phyloP scores from a whole-genome alignment of 2,113 vertebrate species.

The Oryzias javanicus region DNA sequence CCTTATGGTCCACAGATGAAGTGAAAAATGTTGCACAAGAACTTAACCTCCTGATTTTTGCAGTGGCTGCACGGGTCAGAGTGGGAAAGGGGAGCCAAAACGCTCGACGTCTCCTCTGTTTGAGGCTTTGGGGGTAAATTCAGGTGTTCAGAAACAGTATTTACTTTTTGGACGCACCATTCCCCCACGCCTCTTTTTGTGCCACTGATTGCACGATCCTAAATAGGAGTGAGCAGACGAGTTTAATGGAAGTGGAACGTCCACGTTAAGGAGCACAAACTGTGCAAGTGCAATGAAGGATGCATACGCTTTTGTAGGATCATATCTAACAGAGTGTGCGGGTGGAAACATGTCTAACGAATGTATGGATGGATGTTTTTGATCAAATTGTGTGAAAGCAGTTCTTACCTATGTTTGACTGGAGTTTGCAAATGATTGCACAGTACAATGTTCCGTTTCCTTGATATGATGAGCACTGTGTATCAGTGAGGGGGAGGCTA shows the following conservation, averaged over 20 bases:
- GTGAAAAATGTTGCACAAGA: neutral
- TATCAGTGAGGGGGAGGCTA: too few species aligned
- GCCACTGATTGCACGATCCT: slow-evolving; percentile 36
- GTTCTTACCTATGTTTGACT: slow-evolving; percentile 23
- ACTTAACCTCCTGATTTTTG: neutral
- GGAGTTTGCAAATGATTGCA: slow-evolving; percentile 61
- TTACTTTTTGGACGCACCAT: slow-evolving; percentile 43
- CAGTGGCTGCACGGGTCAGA: slow-evolving; percentile 4
- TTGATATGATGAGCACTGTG: neutral
- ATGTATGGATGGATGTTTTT: slow-evolving; percentile 49
- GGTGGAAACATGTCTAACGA: slow-evolving; percentile 37
- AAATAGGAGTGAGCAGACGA: too few species aligned
- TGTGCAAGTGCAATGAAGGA: slow-evolving; percentile 52
- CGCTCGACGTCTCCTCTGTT: slow-evolving; percentile 29
- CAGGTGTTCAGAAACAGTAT: slow-evolving; percentile 59
- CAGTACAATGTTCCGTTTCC: slow-evolving; percentile 27
- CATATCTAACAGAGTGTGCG: too few species aligned
- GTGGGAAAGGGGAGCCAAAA: slow-evolving; percentile 11
- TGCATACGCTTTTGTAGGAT: slow-evolving; percentile 25
- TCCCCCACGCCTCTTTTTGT: slow-evolving; percentile 2
- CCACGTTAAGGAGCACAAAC: slow-evolving; percentile 32
- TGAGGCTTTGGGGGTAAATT: slow-evolving; percentile 8
- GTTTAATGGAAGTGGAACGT: slow-evolving; percentile 7
- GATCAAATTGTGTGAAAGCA: slow-evolving; percentile 17
- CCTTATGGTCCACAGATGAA: slow-evolving; percentile 53